Base-by-base conservation (phyloP, 1,140 invertebrate species). In the Aphis craccivora region DNA sequence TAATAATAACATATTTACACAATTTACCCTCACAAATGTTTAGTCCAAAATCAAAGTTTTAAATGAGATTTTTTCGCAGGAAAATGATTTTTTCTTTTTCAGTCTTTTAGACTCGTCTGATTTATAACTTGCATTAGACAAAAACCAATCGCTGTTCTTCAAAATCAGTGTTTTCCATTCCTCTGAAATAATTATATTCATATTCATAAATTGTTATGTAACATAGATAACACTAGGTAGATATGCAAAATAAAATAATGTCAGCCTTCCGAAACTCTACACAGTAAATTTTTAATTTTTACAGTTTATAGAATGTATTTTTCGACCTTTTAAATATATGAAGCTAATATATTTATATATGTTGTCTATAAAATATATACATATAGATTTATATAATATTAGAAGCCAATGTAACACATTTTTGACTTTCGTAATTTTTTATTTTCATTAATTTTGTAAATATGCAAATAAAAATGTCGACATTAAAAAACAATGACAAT, bases 71-170 rank as follows among this genome's bases (percentile, higher is more conserved):
- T 86, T 91, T 22, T 94, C 81, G 14, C 22, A n/a, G 18, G 20
- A 91, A 84, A 81, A 9, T 0, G n/a, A 25, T 45, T 94, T 94
- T 94, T 94, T 94, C 8, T 94, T 94, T 88, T 95, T 95, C 7
- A 94, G 94, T 60, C 95, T 95, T 86, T 95, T 95, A 6, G 94
- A 95, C 94, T 96, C 95, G 94, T 96, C 94, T 18, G 95, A 94
- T 60, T 94, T 94, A 37, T 95, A 91, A 76, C 94, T 94, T 94
- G 95, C 95, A 93, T 95, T 95, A 22, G 95, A 94, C 55, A 95
- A 92, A 89, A 96, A 95, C 95, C 95, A 96, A 90, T 95, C 95
- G 45, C 95, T 94, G 94, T 95, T 95, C 40, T 95, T 94, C 14
- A 95, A 94, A 60, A 96, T 93, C 87, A 95, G 95, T 60, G 95